A percentile compares a stretch with the other conserved stretches of the same genome.
Conservation (phyloP, 2,888 invertebrate species). For the Agriotes lineatus region DNA sequence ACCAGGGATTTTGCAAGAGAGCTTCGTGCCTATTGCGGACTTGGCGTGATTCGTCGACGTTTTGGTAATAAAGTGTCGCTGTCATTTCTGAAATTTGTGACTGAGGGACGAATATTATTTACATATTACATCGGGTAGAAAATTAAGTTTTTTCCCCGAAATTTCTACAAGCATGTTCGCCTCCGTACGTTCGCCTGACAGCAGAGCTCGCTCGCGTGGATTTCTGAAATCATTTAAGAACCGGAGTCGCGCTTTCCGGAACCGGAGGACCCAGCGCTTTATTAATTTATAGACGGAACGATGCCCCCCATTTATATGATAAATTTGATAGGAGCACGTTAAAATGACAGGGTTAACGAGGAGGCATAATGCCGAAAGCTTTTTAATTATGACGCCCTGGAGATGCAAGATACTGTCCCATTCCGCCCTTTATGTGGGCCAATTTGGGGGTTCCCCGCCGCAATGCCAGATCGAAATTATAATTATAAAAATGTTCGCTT, state of each 20-base stretch:
- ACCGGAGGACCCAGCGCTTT: constrained; percentile 4
- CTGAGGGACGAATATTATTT: constrained; percentile 37
- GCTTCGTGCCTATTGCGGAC: constrained; percentile 30
- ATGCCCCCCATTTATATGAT: constrained; percentile 18
- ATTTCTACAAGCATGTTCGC: constrained; percentile 20
- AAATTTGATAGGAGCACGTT: constrained; percentile 29
- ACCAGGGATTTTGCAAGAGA: constrained; percentile 9
- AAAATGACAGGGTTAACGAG: constrained; percentile 31
- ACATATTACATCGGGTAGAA: constrained; percentile 37
- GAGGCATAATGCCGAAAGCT: constrained; percentile 30
- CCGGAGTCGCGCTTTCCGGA: not conserved
- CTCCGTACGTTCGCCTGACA: constrained; percentile 19
- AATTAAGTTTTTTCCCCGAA: constrained; percentile 27
- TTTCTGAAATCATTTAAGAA: constrained; percentile 17
- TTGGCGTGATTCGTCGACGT: constrained; percentile 41
- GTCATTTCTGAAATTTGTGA: constrained; percentile 44
- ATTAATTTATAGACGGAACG: constrained; percentile 12
- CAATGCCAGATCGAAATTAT: no score
- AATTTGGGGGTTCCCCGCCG: no score
- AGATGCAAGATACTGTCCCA: constrained; percentile 28
- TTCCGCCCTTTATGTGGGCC: constrained; percentile 14
- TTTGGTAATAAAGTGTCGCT: constrained; percentile 37
- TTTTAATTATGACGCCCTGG: constrained; percentile 38
- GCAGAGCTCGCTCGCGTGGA: constrained; percentile 4
- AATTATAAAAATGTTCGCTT: no score